phyloP scores from a whole-genome alignment of 2,113 vertebrate species.

The Macheiramphus alcinus region DNA sequence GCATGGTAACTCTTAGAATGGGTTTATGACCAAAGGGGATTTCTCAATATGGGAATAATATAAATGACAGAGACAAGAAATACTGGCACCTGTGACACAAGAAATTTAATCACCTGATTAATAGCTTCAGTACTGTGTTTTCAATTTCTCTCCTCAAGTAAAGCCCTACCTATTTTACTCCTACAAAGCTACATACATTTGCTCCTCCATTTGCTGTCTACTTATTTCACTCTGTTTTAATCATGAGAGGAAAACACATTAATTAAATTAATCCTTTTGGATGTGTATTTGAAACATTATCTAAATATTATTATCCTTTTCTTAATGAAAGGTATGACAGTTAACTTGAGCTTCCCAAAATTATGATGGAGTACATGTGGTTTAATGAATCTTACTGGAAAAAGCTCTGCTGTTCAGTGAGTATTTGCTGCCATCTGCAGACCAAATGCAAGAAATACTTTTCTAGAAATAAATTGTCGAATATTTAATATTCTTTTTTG shows the following conservation, averaged over 20 bases:
- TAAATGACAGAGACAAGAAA: not conserved
- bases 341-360: not conserved
- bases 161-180: not conserved
- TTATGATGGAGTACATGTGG: too few relatives aligned
- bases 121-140: not conserved
- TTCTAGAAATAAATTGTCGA: not conserved
- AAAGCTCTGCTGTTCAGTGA: not conserved
- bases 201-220: not conserved
- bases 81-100: not conserved
- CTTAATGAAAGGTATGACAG: not conserved
- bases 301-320: not conserved
- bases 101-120: not conserved
- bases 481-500: not conserved
- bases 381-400: not conserved
- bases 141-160: not conserved
- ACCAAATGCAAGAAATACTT: not conserved
- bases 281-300: not conserved
- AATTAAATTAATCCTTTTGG: not conserved
- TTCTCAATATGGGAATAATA: not conserved
- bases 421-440: conserved; percentile 59
- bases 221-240: not conserved
- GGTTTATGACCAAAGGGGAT: not conserved
- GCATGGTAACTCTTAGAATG: not conserved
- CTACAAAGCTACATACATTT: not conserved
- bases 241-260: not conserved